Conservation (phyloP, 2,113 vertebrate genomes). For the Aphyosemion australe region DNA sequence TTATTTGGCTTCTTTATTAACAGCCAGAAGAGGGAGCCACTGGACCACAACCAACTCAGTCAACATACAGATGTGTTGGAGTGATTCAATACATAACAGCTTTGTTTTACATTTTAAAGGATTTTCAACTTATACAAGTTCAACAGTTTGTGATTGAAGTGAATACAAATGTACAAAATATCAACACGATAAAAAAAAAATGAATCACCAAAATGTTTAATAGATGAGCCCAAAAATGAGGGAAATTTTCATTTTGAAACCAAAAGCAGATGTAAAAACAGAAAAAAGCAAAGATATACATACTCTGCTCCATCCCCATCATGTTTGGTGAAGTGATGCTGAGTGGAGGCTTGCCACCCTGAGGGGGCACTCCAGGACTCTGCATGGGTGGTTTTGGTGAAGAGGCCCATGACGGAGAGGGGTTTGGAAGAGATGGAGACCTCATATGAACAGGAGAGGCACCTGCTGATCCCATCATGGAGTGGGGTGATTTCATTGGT, state of each 20-base stretch:
- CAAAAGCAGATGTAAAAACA: not conserved
- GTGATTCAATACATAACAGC: not conserved
- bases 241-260: not conserved
- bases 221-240: not conserved
- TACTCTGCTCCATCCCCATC: conserved; percentile 95
- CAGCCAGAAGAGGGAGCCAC: conserved; percentile 70
- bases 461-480: conserved; percentile 97
- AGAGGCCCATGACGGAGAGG: conserved; percentile 96
- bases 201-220: not conserved
- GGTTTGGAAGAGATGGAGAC: conserved; percentile 96
- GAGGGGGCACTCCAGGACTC: conserved; percentile 92
- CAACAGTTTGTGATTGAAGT: not conserved
- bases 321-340: conserved; percentile 96
- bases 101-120: conserved; percentile 4
- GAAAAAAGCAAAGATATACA: not conserved
- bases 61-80: conserved; percentile 39
- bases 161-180: not conserved
- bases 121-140: not conserved
- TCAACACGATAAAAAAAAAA: no score
- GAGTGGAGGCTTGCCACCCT: conserved; percentile 89
- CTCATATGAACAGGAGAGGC: conserved; percentile 99
- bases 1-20: not conserved
- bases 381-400: conserved; percentile 98
- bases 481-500: conserved; percentile 95
- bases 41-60: conserved; percentile 49